These are phyloP conservation scores for Sinelater perroti DNA, from an alignment of 2,888 invertebrate genomes.

Conservation along the genomic window DNA sequence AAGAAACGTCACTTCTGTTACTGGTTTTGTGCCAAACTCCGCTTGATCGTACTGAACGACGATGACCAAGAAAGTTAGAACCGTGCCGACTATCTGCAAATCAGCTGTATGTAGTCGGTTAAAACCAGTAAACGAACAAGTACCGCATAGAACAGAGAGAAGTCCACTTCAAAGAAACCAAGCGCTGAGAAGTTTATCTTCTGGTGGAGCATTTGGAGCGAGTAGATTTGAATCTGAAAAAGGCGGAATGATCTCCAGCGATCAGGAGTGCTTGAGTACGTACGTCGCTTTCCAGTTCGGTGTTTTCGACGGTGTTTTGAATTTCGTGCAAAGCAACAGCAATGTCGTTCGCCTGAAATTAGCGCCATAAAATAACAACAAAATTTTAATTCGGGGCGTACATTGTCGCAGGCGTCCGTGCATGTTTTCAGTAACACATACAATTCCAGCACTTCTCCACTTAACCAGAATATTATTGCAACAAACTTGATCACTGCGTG, in stretches of 20 bases:
- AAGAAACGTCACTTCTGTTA: slow-evolving; percentile 30
- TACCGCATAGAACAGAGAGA: slow-evolving; percentile 61
- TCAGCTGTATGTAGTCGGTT: slow-evolving; percentile 7
- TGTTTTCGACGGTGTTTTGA: slow-evolving; percentile 55
- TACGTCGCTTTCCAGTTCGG: slow-evolving; percentile 59
- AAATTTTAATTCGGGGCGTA: too few relatives aligned
- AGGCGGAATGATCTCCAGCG: not conserved
- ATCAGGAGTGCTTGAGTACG: too few relatives aligned
- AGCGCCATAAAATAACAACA: too few relatives aligned
- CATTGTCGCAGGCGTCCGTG: slow-evolving; percentile 45
- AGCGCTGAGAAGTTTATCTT: slow-evolving; percentile 60
- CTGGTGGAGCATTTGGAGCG: slow-evolving; percentile 62
- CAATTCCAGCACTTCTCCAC: slow-evolving; percentile 48
- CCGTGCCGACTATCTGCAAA: slow-evolving; percentile 59
- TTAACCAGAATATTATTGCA: slow-evolving; percentile 45
- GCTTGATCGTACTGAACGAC: slow-evolving; percentile 59
- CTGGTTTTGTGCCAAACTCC: not conserved
- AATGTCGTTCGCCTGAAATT: slow-evolving; percentile 58
- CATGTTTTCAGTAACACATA: slow-evolving; percentile 47
- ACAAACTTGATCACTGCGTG: slow-evolving; percentile 36
- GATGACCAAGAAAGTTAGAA: slow-evolving; percentile 61
- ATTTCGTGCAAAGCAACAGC: slow-evolving; percentile 59
- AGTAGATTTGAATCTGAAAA: slow-evolving; percentile 61
- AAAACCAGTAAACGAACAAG: slow-evolving; percentile 27
- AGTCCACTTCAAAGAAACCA: slow-evolving; percentile 62